Percentiles rank a stretch among this genome's conserved stretches.
Conservation (phyloP, 2,113 vertebrate genomes). For the Oryzias celebensis region DNA sequence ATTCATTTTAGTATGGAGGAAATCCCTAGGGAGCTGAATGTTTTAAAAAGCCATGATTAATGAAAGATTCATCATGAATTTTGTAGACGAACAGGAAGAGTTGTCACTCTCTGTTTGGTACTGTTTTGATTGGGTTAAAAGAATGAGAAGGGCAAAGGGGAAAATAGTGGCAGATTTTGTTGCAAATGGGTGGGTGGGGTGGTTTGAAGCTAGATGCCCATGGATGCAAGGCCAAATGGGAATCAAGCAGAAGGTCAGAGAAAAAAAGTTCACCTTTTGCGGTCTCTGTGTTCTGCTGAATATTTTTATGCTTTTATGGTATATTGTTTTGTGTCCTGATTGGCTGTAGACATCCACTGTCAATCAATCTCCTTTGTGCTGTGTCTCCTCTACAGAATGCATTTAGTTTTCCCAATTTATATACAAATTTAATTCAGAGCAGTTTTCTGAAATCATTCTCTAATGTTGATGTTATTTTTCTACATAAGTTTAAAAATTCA, state of each 20-base stretch:
- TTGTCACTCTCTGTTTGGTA: slow-evolving; percentile 77
- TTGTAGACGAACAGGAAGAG: slow-evolving; percentile 75
- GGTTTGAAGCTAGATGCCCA: slow-evolving; percentile 53
- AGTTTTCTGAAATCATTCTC: no score
- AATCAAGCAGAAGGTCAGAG: slow-evolving; percentile 16
- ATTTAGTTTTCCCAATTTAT: no score
- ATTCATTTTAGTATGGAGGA: slow-evolving; percentile 71
- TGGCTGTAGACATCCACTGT: no score
- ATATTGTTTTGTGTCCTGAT: no score
- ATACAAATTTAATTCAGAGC: no score
- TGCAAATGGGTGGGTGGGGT: slow-evolving; percentile 16
- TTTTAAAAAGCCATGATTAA: slow-evolving; percentile 75
- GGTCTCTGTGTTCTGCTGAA: no score
- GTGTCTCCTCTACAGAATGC: no score
- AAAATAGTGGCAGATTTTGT: slow-evolving; percentile 35
- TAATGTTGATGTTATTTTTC: no score
- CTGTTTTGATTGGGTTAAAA: slow-evolving; percentile 54
- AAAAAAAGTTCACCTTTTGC: no score
- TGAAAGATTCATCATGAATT: slow-evolving; percentile 80
- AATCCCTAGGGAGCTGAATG: slow-evolving; percentile 66
- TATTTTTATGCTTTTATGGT: no score
- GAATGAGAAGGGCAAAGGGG: slow-evolving; percentile 50
- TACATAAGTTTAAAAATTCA: no score
- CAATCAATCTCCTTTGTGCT: no score
- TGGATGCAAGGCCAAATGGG: slow-evolving; percentile 30